Evolutionary conservation across 1,140 invertebrate genomes (phyloP).

Genomic region (Arctopsyche grandis): DNA sequence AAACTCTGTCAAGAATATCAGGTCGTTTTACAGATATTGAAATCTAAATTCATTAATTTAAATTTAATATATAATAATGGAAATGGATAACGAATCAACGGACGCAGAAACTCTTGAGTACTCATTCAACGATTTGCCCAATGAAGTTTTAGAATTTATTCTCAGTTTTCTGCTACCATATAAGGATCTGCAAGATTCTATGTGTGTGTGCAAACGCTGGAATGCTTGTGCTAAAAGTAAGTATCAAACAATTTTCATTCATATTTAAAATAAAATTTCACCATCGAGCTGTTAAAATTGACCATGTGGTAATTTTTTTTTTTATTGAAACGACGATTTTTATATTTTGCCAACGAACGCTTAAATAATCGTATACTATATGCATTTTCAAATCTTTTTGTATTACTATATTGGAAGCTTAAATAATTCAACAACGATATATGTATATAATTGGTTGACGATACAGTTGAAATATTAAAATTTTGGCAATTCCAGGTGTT

Average conservation of each 20-base stretch:
- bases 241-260: conserved; percentile 54
- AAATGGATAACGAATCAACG: not conserved
- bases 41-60: too few relatives aligned
- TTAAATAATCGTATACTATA: too few relatives aligned
- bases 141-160: conserved; percentile 94
- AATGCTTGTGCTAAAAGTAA: conserved; percentile 82
- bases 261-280: too few relatives aligned
- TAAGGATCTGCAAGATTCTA: conserved; percentile 86
- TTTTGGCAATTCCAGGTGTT: conserved; percentile 73
- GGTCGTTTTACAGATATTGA: too few relatives aligned
- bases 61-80: not conserved
- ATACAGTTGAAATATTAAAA: conserved; percentile 2
- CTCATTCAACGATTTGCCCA: conserved; percentile 76
- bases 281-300: too few relatives aligned
- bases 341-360: too few relatives aligned
- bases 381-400: too few relatives aligned
- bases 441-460: too few relatives aligned
- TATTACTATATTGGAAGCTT: too few relatives aligned
- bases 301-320: not conserved
- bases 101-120: not conserved
- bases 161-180: conserved; percentile 90
- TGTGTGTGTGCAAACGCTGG: conserved; percentile 88
- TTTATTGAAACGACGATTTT: not conserved
- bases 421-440: too few relatives aligned
- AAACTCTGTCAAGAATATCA: too few relatives aligned